phyloP scores from a whole-genome alignment of 1,140 invertebrate genomes.

The Heliconius melpomene region DNA sequence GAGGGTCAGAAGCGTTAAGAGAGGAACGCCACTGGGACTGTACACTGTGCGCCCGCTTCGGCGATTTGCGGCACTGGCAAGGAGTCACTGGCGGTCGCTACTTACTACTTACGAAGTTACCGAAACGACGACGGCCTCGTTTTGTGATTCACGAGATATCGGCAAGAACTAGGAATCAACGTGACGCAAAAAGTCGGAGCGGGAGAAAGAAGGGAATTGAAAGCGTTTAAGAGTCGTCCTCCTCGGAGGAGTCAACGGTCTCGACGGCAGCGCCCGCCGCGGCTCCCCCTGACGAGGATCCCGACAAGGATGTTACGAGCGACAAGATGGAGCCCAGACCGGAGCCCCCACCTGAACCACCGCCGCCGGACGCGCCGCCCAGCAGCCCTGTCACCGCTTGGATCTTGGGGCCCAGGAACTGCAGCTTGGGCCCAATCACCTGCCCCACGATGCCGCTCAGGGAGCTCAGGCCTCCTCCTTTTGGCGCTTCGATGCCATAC shows the following conservation, averaged over 20 bases:
- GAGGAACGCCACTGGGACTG: slow-evolving; percentile 51
- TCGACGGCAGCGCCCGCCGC: slow-evolving; percentile 71
- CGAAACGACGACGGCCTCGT: too few relatives aligned
- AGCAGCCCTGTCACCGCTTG: slow-evolving; percentile 81
- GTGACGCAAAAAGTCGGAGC: slow-evolving; percentile 22
- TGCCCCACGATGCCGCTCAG: slow-evolving; percentile 79
- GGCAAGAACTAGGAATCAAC: slow-evolving; percentile 21
- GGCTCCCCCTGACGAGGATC: slow-evolving; percentile 68
- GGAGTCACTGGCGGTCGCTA: not conserved
- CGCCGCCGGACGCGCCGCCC: slow-evolving; percentile 79
- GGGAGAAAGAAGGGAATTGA: slow-evolving; percentile 23
- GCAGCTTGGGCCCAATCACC: slow-evolving; percentile 83
- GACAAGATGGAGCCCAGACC: slow-evolving; percentile 71
- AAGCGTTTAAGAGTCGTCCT: slow-evolving; percentile 66
- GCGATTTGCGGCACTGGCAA: slow-evolving; percentile 24
- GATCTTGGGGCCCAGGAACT: slow-evolving; percentile 79
- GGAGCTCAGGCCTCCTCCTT: slow-evolving; percentile 65
- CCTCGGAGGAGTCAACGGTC: slow-evolving; percentile 71
- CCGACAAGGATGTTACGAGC: slow-evolving; percentile 73
- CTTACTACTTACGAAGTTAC: not conserved
- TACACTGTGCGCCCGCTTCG: slow-evolving; percentile 32
- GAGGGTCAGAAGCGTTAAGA: slow-evolving; percentile 23
- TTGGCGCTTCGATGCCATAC: slow-evolving; percentile 85
- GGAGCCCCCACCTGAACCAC: slow-evolving; percentile 62
- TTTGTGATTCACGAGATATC: not conserved